A percentile compares a stretch with the other conserved stretches of the same genome.
Conservation (phyloP, 2,888 invertebrate genomes). For the Oligia latruncula region DNA sequence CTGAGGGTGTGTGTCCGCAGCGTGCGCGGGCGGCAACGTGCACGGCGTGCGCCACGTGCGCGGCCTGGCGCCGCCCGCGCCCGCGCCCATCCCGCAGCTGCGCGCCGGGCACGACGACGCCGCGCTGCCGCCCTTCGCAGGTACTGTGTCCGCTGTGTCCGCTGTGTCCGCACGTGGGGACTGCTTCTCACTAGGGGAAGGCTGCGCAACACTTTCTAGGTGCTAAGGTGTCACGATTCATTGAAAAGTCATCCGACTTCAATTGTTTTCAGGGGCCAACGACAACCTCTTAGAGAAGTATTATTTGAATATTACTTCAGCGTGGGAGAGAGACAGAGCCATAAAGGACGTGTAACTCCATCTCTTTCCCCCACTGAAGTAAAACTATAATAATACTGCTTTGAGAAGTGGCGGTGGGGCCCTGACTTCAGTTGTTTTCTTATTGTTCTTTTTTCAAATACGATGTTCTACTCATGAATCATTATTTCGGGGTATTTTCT, state of each 20-base stretch:
- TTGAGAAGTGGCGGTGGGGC: too few relatives aligned
- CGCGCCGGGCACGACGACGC: conserved; percentile 90
- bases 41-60: conserved; percentile 96
- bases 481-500: not conserved
- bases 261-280: not conserved
- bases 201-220: conserved; percentile 20
- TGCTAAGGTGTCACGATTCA: conserved; percentile 13
- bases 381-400: not conserved
- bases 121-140: conserved; percentile 85
- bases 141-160: conserved; percentile 68
- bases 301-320: not conserved
- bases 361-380: not conserved
- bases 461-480: not conserved
- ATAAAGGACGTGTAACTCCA: not conserved
- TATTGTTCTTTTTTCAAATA: conserved; percentile 14
- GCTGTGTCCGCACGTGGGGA: not conserved
- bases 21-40: conserved; percentile 92
- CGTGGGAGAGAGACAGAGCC: not conserved
- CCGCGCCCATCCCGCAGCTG: conserved; percentile 96
- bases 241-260: not conserved
- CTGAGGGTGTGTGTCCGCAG: conserved; percentile 87
- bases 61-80: conserved; percentile 95
- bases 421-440: not conserved
- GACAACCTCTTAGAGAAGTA: fast-evolving
- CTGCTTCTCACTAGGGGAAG: conserved; percentile 41